Evolutionary conservation across 2,888 invertebrate genomes (phyloP).

Genomic region (Acanthococcus lagerstroemiae): DNA sequence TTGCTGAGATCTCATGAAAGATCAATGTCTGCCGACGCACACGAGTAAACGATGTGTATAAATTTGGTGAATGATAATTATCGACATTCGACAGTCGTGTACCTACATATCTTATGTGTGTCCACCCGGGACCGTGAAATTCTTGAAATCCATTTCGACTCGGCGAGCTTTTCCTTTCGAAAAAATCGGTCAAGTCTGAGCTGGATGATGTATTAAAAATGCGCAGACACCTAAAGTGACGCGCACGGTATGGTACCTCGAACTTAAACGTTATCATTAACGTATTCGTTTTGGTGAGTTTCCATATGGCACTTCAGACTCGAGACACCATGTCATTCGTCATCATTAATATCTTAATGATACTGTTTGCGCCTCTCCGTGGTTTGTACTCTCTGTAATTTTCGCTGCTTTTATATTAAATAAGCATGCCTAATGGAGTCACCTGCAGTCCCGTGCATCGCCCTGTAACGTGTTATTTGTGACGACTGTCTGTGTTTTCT

Average conservation of each 20-base stretch:
- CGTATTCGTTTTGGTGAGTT: conserved; percentile 23
- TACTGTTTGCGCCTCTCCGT: conserved; percentile 25
- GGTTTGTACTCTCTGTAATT: conserved; percentile 17
- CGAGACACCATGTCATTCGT: conserved; percentile 13
- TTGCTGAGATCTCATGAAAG: too few relatives aligned
- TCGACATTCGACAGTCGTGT: too few relatives aligned
- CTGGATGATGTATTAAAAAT: conserved; percentile 16
- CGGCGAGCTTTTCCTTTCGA: too few relatives aligned
- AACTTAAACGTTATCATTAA: conserved; percentile 26
- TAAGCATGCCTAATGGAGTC: conserved; percentile 27
- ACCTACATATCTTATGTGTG: too few relatives aligned
- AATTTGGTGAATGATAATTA: too few relatives aligned
- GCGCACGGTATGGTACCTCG: conserved; percentile 9
- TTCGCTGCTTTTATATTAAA: conserved; percentile 29
- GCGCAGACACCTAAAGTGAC: conserved; percentile 7
- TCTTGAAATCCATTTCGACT: too few relatives aligned
- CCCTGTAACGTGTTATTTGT: conserved; percentile 18
- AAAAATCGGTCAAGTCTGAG: too few relatives aligned
- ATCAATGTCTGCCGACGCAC: too few relatives aligned
- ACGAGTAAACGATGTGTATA: too few relatives aligned
- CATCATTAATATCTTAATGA: conserved; percentile 30
- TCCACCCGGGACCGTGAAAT: too few relatives aligned
- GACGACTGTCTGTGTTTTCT: conserved; percentile 18
- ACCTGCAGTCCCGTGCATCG: conserved; percentile 13
- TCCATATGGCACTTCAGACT: conserved; percentile 18